Evolutionary conservation across 2,113 vertebrate species (phyloP), one percentile per base, ranked within the genome.

Genomic region (Pica pica): DNA sequence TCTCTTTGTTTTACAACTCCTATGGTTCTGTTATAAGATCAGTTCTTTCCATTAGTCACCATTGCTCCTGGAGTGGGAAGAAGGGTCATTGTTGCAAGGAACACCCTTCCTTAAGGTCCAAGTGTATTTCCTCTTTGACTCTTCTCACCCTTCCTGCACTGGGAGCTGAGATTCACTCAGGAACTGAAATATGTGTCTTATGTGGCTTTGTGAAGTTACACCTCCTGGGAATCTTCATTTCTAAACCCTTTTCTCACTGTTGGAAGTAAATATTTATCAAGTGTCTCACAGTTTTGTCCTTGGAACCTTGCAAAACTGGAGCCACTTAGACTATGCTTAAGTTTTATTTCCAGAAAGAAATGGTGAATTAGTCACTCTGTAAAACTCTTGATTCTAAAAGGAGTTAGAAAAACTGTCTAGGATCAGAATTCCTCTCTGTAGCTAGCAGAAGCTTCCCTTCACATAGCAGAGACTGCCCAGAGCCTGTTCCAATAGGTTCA

Each of bases 31-130:
- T 76, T 76, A 19, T 23, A 77, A 86, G 81, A 56, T 49, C 56
- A 49, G 47, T 47, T 84, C 60, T 94, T 97, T 79, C 80, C 35
- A 2, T 88, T 92, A 92, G 88, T 90, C 83, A 90, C 2, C 20
- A 16, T 5, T 87, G 68, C 71, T 83, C n/a, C 23, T 59, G 52
- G 53, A 60, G 35, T 83, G 88, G 89, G 46, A 70, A 70, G 49
- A 81, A 44, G 49, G 41, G 71, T 64, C 47, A 6, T 2, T 70
- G 21, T 46, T 60, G 64, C 17, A 68, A 78, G 88, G 24, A 96
- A 78, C 93, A 86, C 90, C 92, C 85, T 94, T 96, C 83, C 94
- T 68, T 16, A 39, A 83, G 56, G 83, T 78, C 46, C 44, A 19
- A 68, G 31, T 9, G 15, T 77, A 13, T 60, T 96, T 95, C 83